phyloP scores from a whole-genome alignment of 2,797 vertebrate species.

The Acestrorhynchus altus region DNA sequence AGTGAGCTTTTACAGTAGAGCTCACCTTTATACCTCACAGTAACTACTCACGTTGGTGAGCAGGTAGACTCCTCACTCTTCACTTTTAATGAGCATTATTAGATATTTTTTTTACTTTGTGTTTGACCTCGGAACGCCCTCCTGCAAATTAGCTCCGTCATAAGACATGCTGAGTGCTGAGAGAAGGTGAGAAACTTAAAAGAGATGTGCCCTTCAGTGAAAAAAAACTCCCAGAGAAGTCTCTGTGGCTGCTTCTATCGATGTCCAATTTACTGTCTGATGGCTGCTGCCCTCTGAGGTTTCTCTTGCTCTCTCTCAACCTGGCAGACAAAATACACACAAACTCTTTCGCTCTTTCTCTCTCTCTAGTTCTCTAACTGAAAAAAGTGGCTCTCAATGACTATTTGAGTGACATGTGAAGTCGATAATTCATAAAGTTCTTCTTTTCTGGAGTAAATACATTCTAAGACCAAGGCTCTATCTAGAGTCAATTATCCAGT shows the following conservation, averaged over 20 bases:
- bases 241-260: conserved; percentile 35
- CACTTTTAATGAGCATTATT: conserved; percentile 18
- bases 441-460: not conserved
- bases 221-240: conserved; percentile 27
- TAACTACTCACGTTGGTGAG: not conserved
- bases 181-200: not conserved
- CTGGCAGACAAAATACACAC: not conserved
- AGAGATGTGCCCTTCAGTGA: not conserved
- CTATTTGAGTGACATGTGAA: not conserved
- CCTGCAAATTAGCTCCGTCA: not conserved
- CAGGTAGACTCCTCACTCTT: not conserved
- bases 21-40: not conserved
- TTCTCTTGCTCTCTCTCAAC: conserved; percentile 26
- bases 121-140: not conserved
- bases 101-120: not conserved
- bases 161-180: not conserved
- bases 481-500: not conserved
- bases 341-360: not conserved
- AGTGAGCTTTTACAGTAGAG: not conserved
- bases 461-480: not conserved
- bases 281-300: conserved; percentile 40
- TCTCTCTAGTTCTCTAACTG: not conserved
- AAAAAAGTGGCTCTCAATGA: conserved; percentile 4
- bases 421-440: not conserved
- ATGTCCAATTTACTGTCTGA: conserved; percentile 23